Evolutionary conservation across 2,888 invertebrate species (phyloP).

Genomic region (Tortrix viridana): DNA sequence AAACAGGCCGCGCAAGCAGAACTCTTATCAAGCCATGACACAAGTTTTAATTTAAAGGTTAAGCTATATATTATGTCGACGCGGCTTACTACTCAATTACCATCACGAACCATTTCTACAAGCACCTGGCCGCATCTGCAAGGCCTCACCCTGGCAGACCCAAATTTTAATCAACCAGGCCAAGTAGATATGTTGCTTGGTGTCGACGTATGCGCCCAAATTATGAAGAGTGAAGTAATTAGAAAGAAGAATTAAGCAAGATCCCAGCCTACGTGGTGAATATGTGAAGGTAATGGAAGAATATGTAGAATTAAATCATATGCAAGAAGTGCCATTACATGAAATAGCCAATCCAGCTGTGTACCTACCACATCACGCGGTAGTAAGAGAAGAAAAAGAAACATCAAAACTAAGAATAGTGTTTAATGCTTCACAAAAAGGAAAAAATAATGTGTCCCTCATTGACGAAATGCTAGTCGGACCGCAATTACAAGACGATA

Average conservation of each 20-base stretch:
- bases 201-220: conserved; percentile 40
- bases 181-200: conserved; percentile 36
- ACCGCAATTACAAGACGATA: conserved; percentile 39
- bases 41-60: conserved; percentile 1
- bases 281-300: conserved; percentile 43
- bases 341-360: conserved; percentile 38
- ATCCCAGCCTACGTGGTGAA: conserved; percentile 31
- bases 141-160: conserved; percentile 10
- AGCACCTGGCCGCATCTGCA: conserved; percentile 11
- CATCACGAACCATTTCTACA: conserved; percentile 4
- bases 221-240: conserved; percentile 38
- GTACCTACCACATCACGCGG: conserved; percentile 49
- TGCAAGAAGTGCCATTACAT: conserved; percentile 43
- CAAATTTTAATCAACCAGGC: conserved; percentile 6
- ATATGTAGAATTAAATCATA: conserved; percentile 41
- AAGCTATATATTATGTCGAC: conserved; percentile 7
- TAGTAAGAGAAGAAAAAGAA: conserved; percentile 44
- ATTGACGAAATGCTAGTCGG: conserved; percentile 38
- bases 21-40: conserved; percentile 12
- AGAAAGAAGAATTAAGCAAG: conserved; percentile 39
- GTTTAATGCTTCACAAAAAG: conserved; percentile 37
- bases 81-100: conserved; percentile 9
- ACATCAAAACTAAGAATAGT: conserved; percentile 44
- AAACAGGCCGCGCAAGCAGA: conserved; percentile 10
- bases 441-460: conserved; percentile 24